Evolutionary conservation across 2,113 vertebrate species (phyloP).

Genomic region (Coptodon rendalli): DNA sequence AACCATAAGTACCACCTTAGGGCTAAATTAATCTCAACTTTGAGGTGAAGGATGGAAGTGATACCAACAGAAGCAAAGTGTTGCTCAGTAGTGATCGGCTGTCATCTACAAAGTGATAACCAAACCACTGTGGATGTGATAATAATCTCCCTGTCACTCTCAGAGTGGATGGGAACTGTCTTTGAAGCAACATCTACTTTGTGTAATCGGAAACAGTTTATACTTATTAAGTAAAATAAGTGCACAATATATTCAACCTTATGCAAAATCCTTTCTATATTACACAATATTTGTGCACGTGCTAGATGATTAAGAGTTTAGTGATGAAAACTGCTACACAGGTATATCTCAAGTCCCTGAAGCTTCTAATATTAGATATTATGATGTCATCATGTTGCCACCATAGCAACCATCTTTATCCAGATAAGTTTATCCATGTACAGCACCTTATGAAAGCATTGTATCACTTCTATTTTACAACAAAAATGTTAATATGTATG

Average conservation of each 20-base stretch:
- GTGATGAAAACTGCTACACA: background rate
- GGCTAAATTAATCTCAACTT: background rate
- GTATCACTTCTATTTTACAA: background rate
- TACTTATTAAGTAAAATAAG: background rate
- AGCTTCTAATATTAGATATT: background rate
- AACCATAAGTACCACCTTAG: background rate
- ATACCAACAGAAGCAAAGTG: background rate
- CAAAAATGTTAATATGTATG: background rate
- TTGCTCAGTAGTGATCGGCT: background rate
- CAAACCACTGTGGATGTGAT: background rate
- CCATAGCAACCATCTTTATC: background rate
- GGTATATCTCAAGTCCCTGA: background rate
- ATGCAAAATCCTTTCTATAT: background rate
- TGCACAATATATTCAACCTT: background rate
- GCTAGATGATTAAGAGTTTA: background rate
- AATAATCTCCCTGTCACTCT: background rate
- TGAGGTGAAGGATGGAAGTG: background rate
- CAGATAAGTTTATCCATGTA: background rate
- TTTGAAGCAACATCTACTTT: background rate
- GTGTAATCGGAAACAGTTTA: background rate
- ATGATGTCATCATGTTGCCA: background rate
- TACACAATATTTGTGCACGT: fast-evolving
- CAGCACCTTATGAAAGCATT: background rate
- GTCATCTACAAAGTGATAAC: background rate
- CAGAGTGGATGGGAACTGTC: background rate